A percentile compares a stretch with the other conserved stretches of the same genome.
These are phyloP conservation scores for Himalopsyche kuldschensis DNA, from an alignment of 2,888 invertebrate species.

Conservation along the genomic window DNA sequence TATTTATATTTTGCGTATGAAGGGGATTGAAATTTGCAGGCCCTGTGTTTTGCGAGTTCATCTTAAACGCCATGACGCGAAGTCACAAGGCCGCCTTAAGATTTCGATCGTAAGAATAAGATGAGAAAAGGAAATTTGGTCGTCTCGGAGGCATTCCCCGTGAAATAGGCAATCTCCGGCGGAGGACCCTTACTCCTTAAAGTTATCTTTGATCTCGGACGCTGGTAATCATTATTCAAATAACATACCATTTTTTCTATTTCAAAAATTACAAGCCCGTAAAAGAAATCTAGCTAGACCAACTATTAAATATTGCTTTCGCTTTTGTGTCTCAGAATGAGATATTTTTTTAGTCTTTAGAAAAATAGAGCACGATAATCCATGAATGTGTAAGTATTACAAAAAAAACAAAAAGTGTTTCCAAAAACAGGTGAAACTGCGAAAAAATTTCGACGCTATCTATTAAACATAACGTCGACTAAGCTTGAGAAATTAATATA, in stretches of 20 bases:
- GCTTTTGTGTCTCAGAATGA: no score
- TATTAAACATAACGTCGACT: no score
- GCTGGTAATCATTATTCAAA: slow-evolving; percentile 2
- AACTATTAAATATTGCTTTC: no score
- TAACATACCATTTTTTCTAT: neutral
- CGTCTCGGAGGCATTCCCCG: slow-evolving; percentile 39
- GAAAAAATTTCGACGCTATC: no score
- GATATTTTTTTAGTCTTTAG: no score
- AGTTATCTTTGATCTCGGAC: slow-evolving; percentile 37
- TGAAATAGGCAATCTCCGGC: slow-evolving; percentile 41
- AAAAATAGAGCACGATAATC: no score
- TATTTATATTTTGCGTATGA: no score
- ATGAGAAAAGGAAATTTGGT: slow-evolving; percentile 38
- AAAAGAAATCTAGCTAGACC: no score
- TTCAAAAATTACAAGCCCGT: neutral
- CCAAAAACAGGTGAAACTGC: no score
- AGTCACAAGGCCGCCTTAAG: slow-evolving; percentile 6
- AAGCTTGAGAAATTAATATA: no score
- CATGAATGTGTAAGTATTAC: no score
- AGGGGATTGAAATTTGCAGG: neutral
- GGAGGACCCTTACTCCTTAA: slow-evolving; percentile 33
- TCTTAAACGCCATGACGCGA: neutral
- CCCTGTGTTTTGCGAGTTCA: neutral
- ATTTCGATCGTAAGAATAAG: slow-evolving; percentile 35
- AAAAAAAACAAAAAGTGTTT: no score